These are phyloP conservation scores for Aix galericulata DNA, from an alignment of 2,113 vertebrate species.

Conservation along the genomic window DNA sequence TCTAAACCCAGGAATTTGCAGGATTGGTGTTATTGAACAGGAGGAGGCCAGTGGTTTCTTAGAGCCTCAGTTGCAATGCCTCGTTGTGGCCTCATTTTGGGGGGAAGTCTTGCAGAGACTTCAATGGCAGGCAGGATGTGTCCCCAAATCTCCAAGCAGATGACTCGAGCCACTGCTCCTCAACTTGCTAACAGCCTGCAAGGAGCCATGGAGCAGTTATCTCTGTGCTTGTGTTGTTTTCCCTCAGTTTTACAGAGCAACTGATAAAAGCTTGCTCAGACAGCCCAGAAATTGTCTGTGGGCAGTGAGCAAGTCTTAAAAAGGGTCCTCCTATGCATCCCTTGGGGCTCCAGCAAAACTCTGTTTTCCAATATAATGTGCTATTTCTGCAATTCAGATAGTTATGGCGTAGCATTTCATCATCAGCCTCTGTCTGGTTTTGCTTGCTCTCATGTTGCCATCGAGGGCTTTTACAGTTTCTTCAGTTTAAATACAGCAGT, in stretches of 20 bases:
- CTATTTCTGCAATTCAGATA: neutral
- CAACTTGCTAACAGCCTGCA: fast-evolving
- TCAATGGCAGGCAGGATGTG: neutral
- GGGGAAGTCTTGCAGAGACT: neutral
- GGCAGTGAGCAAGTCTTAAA: neutral
- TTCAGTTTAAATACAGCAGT: neutral
- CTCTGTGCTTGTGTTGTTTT: neutral
- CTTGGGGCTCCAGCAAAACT: neutral
- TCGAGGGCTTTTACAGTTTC: neutral
- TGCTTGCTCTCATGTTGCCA: neutral
- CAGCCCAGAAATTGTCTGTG: neutral
- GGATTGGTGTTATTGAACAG: neutral
- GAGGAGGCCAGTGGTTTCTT: neutral
- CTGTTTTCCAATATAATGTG: neutral
- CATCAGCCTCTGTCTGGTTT: neutral
- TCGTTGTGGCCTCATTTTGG: fast-evolving
- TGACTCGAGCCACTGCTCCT: neutral
- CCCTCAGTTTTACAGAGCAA: neutral
- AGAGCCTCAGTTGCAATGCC: neutral
- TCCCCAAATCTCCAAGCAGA: neutral
- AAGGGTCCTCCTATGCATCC: neutral
- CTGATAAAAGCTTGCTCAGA: neutral
- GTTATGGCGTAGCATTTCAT: neutral
- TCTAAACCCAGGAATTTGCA: neutral
- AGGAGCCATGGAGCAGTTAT: neutral